phyloP scores from a whole-genome alignment of 2,888 invertebrate genomes.

The Dolomedes plantarius region DNA sequence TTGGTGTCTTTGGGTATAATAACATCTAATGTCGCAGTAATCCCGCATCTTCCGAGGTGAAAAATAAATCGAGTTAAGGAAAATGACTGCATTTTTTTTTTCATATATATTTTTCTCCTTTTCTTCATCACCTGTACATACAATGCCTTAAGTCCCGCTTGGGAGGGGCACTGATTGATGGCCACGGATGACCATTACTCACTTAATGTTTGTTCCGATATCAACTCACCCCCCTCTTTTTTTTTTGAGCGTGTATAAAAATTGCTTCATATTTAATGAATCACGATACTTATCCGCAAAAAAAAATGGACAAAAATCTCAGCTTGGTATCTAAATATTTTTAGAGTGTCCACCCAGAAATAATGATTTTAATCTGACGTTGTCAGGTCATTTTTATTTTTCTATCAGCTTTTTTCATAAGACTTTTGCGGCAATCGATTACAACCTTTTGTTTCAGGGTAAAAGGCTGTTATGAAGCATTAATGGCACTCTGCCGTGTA shows the following conservation, averaged over 20 bases:
- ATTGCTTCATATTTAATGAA: slow-evolving; percentile 64
- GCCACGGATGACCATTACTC: slow-evolving; percentile 61
- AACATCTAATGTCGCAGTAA: slow-evolving; percentile 58
- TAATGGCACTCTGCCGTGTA: slow-evolving; percentile 35
- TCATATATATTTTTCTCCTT: slow-evolving; percentile 11
- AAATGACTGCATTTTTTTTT: slow-evolving; percentile 36
- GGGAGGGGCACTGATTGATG: slow-evolving; percentile 67
- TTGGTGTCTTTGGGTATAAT: slow-evolving; percentile 45
- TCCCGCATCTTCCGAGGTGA: slow-evolving; percentile 59
- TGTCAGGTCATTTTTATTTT: slow-evolving; percentile 37
- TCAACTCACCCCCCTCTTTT: slow-evolving; percentile 11
- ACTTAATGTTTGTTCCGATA: slow-evolving; percentile 70
- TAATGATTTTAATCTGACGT: slow-evolving; percentile 67
- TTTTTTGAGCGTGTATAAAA: slow-evolving; percentile 42
- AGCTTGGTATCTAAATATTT: slow-evolving; percentile 65
- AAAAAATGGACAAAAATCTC: slow-evolving; percentile 37
- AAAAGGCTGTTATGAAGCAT: slow-evolving; percentile 21
- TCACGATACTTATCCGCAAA: slow-evolving; percentile 33
- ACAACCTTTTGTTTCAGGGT: not conserved
- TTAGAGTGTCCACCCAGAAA: slow-evolving; percentile 64
- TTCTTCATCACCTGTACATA: slow-evolving; percentile 54
- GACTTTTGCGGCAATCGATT: slow-evolving; percentile 1
- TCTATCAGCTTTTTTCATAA: slow-evolving; percentile 32
- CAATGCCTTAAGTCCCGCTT: slow-evolving; percentile 26
- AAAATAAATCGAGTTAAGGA: slow-evolving; percentile 62